Evolutionary conservation across 2,888 invertebrate species (phyloP).

Genomic region (Erpobdella octoculata): DNA sequence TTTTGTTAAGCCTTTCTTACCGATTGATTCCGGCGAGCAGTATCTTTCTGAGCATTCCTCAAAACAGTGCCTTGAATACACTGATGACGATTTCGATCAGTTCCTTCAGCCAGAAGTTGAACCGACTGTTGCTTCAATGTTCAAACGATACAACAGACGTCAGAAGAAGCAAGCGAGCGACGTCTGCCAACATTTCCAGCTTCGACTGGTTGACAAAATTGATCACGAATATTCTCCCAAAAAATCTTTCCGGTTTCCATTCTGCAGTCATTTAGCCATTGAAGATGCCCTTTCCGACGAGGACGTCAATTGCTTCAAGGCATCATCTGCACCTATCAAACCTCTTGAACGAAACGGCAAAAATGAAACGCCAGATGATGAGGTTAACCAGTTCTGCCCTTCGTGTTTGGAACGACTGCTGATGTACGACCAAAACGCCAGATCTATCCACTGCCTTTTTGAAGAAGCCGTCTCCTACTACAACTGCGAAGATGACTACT

Average conservation of each 20-base stretch:
- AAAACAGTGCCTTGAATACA: slow-evolving; percentile 11
- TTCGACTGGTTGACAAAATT: background rate
- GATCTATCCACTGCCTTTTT: slow-evolving; percentile 14
- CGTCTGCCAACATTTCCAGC: background rate
- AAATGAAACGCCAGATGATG: background rate
- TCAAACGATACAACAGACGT: background rate
- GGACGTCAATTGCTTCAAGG: background rate
- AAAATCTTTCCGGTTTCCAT: background rate
- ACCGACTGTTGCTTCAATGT: background rate
- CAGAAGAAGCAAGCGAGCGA: background rate
- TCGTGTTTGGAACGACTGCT: background rate
- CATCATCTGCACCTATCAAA: background rate
- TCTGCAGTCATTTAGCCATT: slow-evolving; percentile 15
- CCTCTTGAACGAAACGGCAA: background rate
- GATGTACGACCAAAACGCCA: slow-evolving; percentile 20
- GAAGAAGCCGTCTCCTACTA: slow-evolving; percentile 18
- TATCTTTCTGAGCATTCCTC: background rate
- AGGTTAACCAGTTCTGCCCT: background rate
- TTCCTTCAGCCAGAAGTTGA: background rate
- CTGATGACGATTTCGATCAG: background rate
- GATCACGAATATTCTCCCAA: too few species aligned
- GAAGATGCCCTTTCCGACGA: background rate
- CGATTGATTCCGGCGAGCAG: background rate
- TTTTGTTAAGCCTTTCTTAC: slow-evolving; percentile 14
- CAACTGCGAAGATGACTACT: slow-evolving; percentile 23